Evolutionary conservation across 2,888 invertebrate genomes (phyloP).

Genomic region (Lordiphosa andalusiaca): DNA sequence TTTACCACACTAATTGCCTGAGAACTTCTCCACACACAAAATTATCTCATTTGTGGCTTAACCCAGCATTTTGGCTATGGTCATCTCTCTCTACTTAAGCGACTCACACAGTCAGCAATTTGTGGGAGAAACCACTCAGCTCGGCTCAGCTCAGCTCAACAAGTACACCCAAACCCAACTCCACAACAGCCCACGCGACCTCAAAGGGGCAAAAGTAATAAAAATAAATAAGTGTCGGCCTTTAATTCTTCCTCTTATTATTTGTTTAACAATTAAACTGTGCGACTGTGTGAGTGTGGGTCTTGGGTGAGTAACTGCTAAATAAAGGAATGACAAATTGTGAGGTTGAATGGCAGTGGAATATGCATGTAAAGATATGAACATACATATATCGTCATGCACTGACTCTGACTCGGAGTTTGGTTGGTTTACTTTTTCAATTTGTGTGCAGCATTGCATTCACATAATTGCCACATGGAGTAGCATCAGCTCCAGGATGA

Average conservation of each 20-base stretch:
- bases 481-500: slow-evolving; percentile 41
- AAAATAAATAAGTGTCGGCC: slow-evolving; percentile 38
- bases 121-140: slow-evolving; percentile 10
- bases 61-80: slow-evolving; percentile 23
- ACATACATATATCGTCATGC: slow-evolving; percentile 21
- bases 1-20: slow-evolving; percentile 33
- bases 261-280: slow-evolving; percentile 67
- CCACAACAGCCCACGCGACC: slow-evolving; percentile 26
- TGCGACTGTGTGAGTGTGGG: slow-evolving; percentile 12
- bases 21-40: slow-evolving; percentile 28
- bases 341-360: slow-evolving; percentile 29
- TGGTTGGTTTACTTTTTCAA: slow-evolving; percentile 62
- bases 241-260: slow-evolving; percentile 29
- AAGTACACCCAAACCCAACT: slow-evolving; percentile 13
- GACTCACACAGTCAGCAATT: slow-evolving; percentile 4
- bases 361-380: slow-evolving; percentile 22
- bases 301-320: slow-evolving; percentile 44
- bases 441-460: slow-evolving; percentile 60
- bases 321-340: slow-evolving; percentile 55
- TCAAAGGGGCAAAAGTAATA: slow-evolving; percentile 31
- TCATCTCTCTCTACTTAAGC: slow-evolving; percentile 20
- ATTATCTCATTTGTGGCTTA: slow-evolving; percentile 21
- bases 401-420: slow-evolving; percentile 15
- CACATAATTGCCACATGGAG: slow-evolving; percentile 53
- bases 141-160: slow-evolving; percentile 17